Evolutionary conservation across 2,113 vertebrate species (phyloP).

Genomic region (Pelodiscus sinensis): DNA sequence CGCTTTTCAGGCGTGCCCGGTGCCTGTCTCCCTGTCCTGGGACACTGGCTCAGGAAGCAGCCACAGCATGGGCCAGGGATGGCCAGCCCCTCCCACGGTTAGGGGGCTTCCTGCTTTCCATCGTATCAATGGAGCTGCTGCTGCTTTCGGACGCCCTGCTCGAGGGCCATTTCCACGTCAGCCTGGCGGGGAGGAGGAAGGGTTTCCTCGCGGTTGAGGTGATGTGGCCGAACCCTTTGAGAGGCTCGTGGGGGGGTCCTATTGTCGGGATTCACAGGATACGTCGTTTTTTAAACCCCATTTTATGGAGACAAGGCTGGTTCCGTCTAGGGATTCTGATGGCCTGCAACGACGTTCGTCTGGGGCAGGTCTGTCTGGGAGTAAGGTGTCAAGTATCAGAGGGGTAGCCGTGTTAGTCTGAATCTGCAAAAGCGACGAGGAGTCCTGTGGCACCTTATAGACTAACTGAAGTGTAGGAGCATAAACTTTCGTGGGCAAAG

Average conservation of each 20-base stretch:
- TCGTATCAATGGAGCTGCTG: neutral
- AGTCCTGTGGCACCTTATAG: too few species aligned
- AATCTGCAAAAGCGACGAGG: too few species aligned
- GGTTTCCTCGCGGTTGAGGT: neutral
- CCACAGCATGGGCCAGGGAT: neutral
- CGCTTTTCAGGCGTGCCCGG: accelerated
- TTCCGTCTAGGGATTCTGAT: neutral
- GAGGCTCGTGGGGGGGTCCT: neutral
- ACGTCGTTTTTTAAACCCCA: too few species aligned
- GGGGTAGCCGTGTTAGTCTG: too few species aligned
- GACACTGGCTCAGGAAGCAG: neutral
- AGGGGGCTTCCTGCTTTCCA: neutral
- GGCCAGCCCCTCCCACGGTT: too few species aligned
- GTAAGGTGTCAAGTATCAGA: too few species aligned
- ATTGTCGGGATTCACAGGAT: neutral
- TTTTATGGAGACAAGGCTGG: neutral
- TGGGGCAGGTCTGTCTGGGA: too few species aligned
- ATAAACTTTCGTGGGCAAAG: too few species aligned
- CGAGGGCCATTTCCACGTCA: neutral
- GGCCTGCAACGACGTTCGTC: neutral
- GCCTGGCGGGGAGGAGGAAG: too few species aligned
- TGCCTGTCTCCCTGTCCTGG: neutral
- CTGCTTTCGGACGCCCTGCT: neutral
- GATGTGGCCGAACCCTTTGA: neutral
- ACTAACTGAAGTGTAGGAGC: too few species aligned